Conservation (phyloP, 1,140 invertebrate genomes). For the Chironomus striatipennis region DNA sequence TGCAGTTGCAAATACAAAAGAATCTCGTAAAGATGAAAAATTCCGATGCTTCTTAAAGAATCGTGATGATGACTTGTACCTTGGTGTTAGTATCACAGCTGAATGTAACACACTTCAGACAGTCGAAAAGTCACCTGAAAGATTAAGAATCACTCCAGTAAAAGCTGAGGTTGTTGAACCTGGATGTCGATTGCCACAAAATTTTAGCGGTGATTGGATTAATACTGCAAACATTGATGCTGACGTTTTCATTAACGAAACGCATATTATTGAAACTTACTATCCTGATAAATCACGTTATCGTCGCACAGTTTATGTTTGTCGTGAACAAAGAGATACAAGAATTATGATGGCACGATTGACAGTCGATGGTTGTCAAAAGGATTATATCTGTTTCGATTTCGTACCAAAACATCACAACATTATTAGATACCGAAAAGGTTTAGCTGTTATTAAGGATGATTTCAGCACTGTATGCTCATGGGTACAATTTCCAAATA, state of each 20-base stretch:
- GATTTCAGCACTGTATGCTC: constrained; percentile 88
- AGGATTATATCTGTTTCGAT: constrained; percentile 95
- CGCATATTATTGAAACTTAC: constrained; percentile 91
- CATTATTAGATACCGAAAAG: constrained; percentile 83
- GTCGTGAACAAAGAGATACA: constrained; percentile 76
- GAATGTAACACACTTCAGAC: constrained; percentile 88
- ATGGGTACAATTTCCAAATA: constrained; percentile 84
- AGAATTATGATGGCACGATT: constrained; percentile 91
- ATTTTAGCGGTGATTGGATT: constrained; percentile 91
- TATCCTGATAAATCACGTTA: constrained; percentile 84
- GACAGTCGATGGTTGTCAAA: constrained; percentile 95
- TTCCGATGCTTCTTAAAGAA: constrained; percentile 90
- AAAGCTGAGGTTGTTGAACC: constrained; percentile 77
- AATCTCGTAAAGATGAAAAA: constrained; percentile 87
- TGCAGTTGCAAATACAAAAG: constrained; percentile 88
- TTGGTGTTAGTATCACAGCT: constrained; percentile 83
- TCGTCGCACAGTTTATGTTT: constrained; percentile 87
- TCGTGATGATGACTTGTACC: constrained; percentile 84
- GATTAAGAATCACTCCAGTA: constrained; percentile 77
- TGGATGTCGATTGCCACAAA: constrained; percentile 83
- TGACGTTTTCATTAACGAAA: constrained; percentile 88
- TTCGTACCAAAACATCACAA: constrained; percentile 94
- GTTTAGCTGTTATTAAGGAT: constrained; percentile 80
- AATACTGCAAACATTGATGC: constrained; percentile 95
- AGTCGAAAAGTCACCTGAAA: constrained; percentile 85